Evolutionary conservation across 37 sponge, comb jelly and placozoan species (phyloP), one percentile per base, ranked within the genome.

Genomic region (Chondrosia reniformis): DNA sequence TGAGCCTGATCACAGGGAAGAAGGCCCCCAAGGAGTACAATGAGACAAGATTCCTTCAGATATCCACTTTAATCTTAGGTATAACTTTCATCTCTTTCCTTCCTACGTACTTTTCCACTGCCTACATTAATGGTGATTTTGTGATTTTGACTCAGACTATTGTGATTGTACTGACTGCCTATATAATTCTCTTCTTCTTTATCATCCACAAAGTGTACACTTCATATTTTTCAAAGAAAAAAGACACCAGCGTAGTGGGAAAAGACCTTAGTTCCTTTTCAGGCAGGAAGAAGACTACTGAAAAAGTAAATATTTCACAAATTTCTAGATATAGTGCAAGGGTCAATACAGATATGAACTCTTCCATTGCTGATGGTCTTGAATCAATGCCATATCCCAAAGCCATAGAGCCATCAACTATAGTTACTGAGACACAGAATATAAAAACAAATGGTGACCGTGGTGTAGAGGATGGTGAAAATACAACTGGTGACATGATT

Each of bases 21-120:
- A 74, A 81, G 28, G 54, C 79, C 4, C 83, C 83, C 5, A 52
- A 32, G 12, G 66, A 81, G 27, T 81, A 67, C 63, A 76, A 76
- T 33, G 83, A 81, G 25, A 55, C 83, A 0, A 24, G 41, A 7
- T 81, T 78, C 64, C 79, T 81, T 63, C 42, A 76, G 63, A 67
- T 81, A 13, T 33, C 76, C 28, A 42, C 44, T n/a, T 81, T 67
- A 45, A 25, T 58, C 15, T 56, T 39, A 31, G 27, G 31, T 21
- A 19, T 78, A 8, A 55, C 79, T 32, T 81, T 55, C 76, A 17
- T 81, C 6, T 75, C 83, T 4, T 81, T 79, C 63, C 9, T 81
- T 33, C 75, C 83, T 13, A 28, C 45, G 12, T 58, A 63, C 81
- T 78, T 33, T 37, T 17, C 42, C 13, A 63, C 42, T 15, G 31